phyloP scores from a whole-genome alignment of 2,888 invertebrate genomes.

The Tiliacea aurago region DNA sequence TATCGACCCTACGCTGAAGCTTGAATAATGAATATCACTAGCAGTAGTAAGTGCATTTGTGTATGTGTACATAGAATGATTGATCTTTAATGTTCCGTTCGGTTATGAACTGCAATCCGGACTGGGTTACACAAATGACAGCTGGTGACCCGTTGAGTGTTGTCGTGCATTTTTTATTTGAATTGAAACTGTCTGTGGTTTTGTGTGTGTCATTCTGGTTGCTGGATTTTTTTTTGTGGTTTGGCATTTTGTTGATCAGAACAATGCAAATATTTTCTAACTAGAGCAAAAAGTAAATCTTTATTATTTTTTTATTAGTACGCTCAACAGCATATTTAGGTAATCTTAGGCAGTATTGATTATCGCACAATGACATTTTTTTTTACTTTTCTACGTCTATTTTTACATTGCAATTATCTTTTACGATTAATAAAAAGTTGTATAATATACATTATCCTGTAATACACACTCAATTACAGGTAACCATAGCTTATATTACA shows the following conservation, averaged over 20 bases:
- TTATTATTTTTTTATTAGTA: no score
- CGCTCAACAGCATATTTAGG: neutral
- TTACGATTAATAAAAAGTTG: no score
- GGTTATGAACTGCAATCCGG: slow-evolving; percentile 33
- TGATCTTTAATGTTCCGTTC: slow-evolving; percentile 45
- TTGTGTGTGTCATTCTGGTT: neutral
- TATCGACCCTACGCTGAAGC: slow-evolving; percentile 77
- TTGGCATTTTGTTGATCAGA: slow-evolving; percentile 11
- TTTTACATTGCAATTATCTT: no score
- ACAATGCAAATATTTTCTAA: neutral
- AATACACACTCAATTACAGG: no score
- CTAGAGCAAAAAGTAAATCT: no score
- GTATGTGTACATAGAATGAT: slow-evolving; percentile 54
- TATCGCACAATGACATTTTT: no score
- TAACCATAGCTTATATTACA: no score
- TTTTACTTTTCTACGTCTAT: no score
- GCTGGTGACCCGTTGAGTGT: slow-evolving; percentile 27
- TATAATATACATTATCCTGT: no score
- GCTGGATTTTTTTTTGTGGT: neutral
- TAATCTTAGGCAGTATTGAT: neutral
- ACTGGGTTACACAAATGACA: slow-evolving; percentile 41
- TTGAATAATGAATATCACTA: slow-evolving; percentile 82
- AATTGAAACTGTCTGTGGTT: slow-evolving; percentile 35
- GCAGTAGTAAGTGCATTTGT: slow-evolving; percentile 66
- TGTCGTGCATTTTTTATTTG: slow-evolving; percentile 36